phyloP scores from a whole-genome alignment of 2,888 invertebrate species.

The Rutpela maculata region DNA sequence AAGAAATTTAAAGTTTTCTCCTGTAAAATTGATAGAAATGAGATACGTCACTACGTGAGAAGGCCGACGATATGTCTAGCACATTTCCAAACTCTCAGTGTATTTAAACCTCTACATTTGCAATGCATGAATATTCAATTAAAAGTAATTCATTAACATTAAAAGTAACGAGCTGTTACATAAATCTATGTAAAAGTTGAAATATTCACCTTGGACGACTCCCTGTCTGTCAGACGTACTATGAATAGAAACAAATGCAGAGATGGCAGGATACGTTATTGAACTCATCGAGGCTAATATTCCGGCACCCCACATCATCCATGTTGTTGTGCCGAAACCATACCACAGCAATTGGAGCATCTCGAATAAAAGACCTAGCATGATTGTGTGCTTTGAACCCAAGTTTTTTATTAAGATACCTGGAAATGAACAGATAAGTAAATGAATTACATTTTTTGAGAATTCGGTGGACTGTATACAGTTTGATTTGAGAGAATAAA shows the following conservation, averaged over 20 bases:
- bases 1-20: too few relatives aligned
- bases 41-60: too few relatives aligned
- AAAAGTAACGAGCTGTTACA: neutral
- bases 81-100: too few relatives aligned
- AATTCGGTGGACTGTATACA: too few relatives aligned
- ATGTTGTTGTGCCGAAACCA: slow-evolving; percentile 95
- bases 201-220: slow-evolving; percentile 71
- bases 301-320: slow-evolving; percentile 99
- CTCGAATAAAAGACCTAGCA: slow-evolving; percentile 97
- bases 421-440: slow-evolving; percentile 34
- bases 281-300: slow-evolving; percentile 96
- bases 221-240: slow-evolving; percentile 98
- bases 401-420: slow-evolving; percentile 80
- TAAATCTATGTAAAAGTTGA: slow-evolving; percentile 1
- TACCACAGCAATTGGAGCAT: slow-evolving; percentile 98
- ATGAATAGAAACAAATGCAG: slow-evolving; percentile 98
- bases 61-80: too few relatives aligned
- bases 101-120: too few relatives aligned
- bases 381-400: slow-evolving; percentile 97
- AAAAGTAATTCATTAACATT: neutral
- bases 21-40: too few relatives aligned
- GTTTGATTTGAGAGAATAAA: too few relatives aligned
- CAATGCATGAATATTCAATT: neutral
- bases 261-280: slow-evolving; percentile 98
- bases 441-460: too few relatives aligned